Base-by-base conservation (phyloP, 1,140 invertebrate genomes). In the Tribolium madens region DNA sequence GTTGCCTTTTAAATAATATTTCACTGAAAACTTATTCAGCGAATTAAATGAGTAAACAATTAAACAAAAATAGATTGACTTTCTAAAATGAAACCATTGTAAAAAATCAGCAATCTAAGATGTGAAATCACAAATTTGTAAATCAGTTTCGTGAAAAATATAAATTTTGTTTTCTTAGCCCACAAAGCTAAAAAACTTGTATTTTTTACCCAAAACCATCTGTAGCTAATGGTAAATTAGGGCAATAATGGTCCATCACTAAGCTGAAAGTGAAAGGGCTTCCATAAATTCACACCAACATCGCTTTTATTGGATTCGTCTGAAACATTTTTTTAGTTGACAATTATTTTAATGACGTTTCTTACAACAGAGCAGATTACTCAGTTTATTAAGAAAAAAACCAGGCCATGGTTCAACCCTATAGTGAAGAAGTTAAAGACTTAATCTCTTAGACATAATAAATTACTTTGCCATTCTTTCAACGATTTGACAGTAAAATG, bases 161-260 rank as follows among this genome's bases (percentile, higher is more conserved):
- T n/a, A 26, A 21, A 1, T 1, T 2, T 21, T 21, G 18, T 21
- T 3, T 26, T 26, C 21, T 5, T 0, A 26, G 21, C 21, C 21
- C 21, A 26, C 18, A 2, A 3, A 26, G 21, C 3, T 26, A 42
- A 42, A 31, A 42, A 42, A 42, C 36, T 42, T 9, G 1, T 1
- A 42, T 42, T 42, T 42, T 42, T 42, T 7, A 42, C 9, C 4
- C 6, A 42, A 42, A 42, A 26, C 31, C 7, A 33, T 1, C 57
- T 33, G 57, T 64, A 33, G 13, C 57, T 36, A 64, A 64, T 64
- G 21, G 57, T 12, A 64, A 64, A 64, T 64, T 64, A 64, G 26
- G 57, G 57, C 26, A 64, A 64, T 64, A 64, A 64, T 26, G 52
- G 6, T 10, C 14, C 10, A 5, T 57, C 52, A 26, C 17, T 57